Base-by-base conservation (phyloP, 2,113 vertebrate genomes). In the Coracopsis vasa region DNA sequence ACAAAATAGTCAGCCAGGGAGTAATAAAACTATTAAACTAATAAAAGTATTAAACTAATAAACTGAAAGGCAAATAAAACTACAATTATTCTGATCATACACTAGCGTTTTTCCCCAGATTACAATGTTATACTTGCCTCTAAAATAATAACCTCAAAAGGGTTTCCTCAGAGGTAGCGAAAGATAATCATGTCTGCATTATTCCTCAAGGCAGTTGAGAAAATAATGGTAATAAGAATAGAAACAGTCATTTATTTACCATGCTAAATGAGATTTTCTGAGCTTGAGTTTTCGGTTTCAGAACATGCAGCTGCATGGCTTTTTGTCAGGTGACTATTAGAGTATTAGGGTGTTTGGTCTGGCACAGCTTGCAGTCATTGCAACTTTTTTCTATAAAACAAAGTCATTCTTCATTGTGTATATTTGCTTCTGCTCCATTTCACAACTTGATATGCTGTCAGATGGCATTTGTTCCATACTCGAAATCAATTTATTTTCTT, bases 21-120 rank as follows among this genome's bases (percentile, higher is more conserved):
- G 19, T 92, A 96, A 95, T 88, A 90, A 95, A 88, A 91, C 39
- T 86, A 97, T 92, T 96, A 95, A 94, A 96, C 33, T 48, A 92
- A 82, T 82, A 94, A 88, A 88, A 58, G 33, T 86, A 96, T 89
- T 94, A 94, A 93, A 96, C 28, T 51, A 92, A 82, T 83, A 94
- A 90, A 91, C 56, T 64, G 54, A 78, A 95, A 96, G 70, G 64
- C 48, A 97, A 94, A 92, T 94, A 92, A 96, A 97, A 54, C n/a
- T 79, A 48, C 56, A 93, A 61, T 95, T 96, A 86, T 74, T 95
- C 80, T 84, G 27, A 91, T 94, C 56, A 88, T 48, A 79, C 10
- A 31, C 17, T 82, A 51, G 29, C 5, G 9, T 93, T 91, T 92
- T 90, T 95, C 73, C 50, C 28, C 42, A 64, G 79, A 91, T 94